Percentiles rank a stretch among this genome's conserved stretches.
These are phyloP conservation scores for Melangyna quadrimaculata DNA, from an alignment of 2,888 invertebrate genomes.

Conservation along the genomic window DNA sequence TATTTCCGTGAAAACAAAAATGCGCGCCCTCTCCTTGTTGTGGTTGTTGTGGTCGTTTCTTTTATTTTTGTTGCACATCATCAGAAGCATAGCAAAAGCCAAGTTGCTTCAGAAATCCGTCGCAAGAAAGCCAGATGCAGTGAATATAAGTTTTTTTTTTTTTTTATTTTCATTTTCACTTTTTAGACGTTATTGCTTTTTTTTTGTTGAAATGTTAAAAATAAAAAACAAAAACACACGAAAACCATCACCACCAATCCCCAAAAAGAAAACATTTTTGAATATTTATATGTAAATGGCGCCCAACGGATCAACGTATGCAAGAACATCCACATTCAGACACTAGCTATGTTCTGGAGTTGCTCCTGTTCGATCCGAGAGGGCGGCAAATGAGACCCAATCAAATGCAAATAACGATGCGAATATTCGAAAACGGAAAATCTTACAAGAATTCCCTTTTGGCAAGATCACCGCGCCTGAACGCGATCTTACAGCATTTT, in stretches of 20 bases:
- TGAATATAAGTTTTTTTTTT: slow-evolving; percentile 17
- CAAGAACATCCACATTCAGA: slow-evolving; percentile 19
- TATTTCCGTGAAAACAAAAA: slow-evolving; percentile 61
- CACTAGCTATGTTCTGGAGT: slow-evolving; percentile 2
- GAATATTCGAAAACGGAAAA: slow-evolving; percentile 28
- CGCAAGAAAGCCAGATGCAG: slow-evolving; percentile 62
- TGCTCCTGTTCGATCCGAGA: slow-evolving; percentile 46
- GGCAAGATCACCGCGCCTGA: slow-evolving; percentile 49
- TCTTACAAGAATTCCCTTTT: slow-evolving; percentile 29
- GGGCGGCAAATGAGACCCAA: slow-evolving; percentile 35
- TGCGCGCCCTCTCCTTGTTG: slow-evolving; percentile 49
- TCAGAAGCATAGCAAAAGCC: slow-evolving; percentile 35
- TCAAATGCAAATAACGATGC: slow-evolving; percentile 31
- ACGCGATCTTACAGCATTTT: slow-evolving; percentile 16
- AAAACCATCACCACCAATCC: slow-evolving; percentile 10
- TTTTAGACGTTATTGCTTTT: slow-evolving; percentile 20
- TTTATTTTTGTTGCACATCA: slow-evolving; percentile 29
- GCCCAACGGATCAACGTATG: slow-evolving; percentile 42
- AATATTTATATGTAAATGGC: slow-evolving; percentile 38
- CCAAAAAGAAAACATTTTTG: slow-evolving; percentile 40
- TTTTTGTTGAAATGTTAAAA: slow-evolving; percentile 46
- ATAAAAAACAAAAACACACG: slow-evolving; percentile 34
- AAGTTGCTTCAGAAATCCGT: slow-evolving; percentile 24
- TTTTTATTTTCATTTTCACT: slow-evolving; percentile 37
- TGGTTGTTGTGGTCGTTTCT: not conserved